Conservation (phyloP, 2,113 vertebrate genomes). For the Damaliscus lunatus region DNA sequence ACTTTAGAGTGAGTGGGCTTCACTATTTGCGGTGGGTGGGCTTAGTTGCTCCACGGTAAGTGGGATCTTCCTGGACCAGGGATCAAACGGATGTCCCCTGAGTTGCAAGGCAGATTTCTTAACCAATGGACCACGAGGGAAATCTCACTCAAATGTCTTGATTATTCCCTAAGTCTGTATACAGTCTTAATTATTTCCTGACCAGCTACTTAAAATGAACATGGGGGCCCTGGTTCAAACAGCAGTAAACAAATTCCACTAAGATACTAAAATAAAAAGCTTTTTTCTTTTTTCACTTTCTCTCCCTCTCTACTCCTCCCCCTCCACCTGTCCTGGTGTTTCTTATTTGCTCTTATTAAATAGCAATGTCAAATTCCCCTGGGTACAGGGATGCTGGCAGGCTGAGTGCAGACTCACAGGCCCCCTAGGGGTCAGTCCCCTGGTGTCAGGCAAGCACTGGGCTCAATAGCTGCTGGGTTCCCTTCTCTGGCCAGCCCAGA, state of each 20-base stretch:
- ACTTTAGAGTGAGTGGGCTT: background rate
- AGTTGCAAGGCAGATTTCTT: background rate
- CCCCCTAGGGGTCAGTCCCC: background rate
- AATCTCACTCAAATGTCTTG: background rate
- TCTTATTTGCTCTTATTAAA: background rate
- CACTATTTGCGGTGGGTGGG: background rate
- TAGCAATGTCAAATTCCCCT: background rate
- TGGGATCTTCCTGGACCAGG: background rate
- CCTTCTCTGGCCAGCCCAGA: background rate
- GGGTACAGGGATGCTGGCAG: background rate
- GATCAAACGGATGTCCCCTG: background rate
- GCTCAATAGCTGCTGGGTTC: background rate
- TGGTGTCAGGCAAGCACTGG: background rate
- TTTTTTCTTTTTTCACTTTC: background rate
- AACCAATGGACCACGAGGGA: background rate
- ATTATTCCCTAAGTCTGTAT: background rate
- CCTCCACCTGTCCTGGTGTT: background rate
- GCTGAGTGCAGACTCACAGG: background rate
- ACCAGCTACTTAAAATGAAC: background rate
- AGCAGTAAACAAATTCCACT: background rate
- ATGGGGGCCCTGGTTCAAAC: background rate
- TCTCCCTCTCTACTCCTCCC: background rate
- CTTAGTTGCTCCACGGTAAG: background rate
- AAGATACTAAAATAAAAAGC: background rate
- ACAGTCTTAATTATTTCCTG: background rate